These are phyloP conservation scores for Drosophila ananassae DNA, from an alignment of 1,140 invertebrate species.

Conservation along the genomic window DNA sequence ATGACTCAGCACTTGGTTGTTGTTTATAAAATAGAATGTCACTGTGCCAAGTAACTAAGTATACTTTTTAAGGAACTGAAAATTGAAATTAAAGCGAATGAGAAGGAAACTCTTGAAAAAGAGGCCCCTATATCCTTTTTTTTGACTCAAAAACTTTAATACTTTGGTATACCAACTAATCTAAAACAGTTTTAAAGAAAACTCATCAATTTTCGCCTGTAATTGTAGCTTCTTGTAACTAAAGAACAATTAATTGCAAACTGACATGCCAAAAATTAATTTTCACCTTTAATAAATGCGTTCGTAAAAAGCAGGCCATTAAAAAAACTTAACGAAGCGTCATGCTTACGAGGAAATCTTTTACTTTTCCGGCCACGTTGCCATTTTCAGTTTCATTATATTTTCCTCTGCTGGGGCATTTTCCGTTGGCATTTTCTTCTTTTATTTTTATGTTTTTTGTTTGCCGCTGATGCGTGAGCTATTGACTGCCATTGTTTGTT, in stretches of 20 bases:
- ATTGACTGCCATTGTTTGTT: conserved; percentile 53
- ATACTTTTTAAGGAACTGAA: too few relatives aligned
- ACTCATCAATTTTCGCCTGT: neutral
- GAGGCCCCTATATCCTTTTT: too few relatives aligned
- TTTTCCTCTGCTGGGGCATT: conserved; percentile 26
- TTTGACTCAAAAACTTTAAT: neutral
- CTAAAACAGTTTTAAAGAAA: neutral
- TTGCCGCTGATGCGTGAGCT: conserved; percentile 60
- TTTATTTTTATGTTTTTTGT: conserved; percentile 19
- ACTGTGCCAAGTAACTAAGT: too few relatives aligned
- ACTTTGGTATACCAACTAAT: neutral
- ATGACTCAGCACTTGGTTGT: too few relatives aligned
- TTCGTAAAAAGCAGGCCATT: conserved; percentile 13
- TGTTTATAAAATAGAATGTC: too few relatives aligned
- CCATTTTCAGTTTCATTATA: conserved; percentile 52
- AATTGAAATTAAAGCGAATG: too few relatives aligned
- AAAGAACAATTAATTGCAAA: conserved; percentile 52
- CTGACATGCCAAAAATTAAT: conserved; percentile 79
- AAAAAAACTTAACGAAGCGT: conserved; percentile 58
- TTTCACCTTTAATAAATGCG: conserved; percentile 51
- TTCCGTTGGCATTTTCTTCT: conserved; percentile 54
- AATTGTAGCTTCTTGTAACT: neutral
- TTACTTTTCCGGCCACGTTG: conserved; percentile 30
- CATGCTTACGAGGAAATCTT: conserved; percentile 65
- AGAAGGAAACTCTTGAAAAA: too few relatives aligned